phyloP scores from a whole-genome alignment of 2,888 invertebrate genomes.

The Plagodis dolabraria region DNA sequence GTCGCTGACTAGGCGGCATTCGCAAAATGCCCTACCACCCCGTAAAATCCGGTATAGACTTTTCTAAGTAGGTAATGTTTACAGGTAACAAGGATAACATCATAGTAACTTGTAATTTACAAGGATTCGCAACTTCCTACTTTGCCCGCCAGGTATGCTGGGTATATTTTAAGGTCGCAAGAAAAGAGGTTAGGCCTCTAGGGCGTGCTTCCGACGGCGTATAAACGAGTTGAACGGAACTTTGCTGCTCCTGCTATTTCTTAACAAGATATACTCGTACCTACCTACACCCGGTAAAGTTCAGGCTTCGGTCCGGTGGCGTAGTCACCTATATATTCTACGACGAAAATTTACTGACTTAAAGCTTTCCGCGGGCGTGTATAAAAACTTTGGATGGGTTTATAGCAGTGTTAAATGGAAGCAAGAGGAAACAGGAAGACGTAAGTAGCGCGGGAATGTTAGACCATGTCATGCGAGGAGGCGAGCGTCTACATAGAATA shows the following conservation, averaged over 20 bases:
- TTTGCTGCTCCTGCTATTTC: slow-evolving; percentile 58
- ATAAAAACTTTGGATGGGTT: slow-evolving; percentile 40
- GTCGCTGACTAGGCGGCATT: too few relatives aligned
- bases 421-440: slow-evolving; percentile 31
- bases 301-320: slow-evolving; percentile 46
- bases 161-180: slow-evolving; percentile 48
- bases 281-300: slow-evolving; percentile 43
- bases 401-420: slow-evolving; percentile 36
- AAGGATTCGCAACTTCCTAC: slow-evolving; percentile 21
- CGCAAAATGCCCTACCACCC: too few relatives aligned
- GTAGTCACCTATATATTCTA: slow-evolving; percentile 28
- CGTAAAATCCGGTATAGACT: too few relatives aligned
- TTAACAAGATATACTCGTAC: slow-evolving; percentile 55
- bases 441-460: slow-evolving; percentile 34
- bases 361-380: slow-evolving; percentile 32
- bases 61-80: too few relatives aligned
- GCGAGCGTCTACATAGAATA: slow-evolving; percentile 1
- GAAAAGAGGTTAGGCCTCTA: slow-evolving; percentile 65
- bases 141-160: slow-evolving; percentile 28
- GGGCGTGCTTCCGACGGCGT: slow-evolving; percentile 63
- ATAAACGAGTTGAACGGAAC: slow-evolving; percentile 68
- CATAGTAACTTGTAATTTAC: neutral
- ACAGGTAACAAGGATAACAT: too few relatives aligned
- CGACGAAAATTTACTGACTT: slow-evolving; percentile 41
- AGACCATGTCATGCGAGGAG: slow-evolving; percentile 18